Percentiles rank a stretch among this genome's conserved stretches.
These are phyloP conservation scores for Protaetia brevitarsis DNA, from an alignment of 1,140 invertebrate genomes.

Conservation along the genomic window DNA sequence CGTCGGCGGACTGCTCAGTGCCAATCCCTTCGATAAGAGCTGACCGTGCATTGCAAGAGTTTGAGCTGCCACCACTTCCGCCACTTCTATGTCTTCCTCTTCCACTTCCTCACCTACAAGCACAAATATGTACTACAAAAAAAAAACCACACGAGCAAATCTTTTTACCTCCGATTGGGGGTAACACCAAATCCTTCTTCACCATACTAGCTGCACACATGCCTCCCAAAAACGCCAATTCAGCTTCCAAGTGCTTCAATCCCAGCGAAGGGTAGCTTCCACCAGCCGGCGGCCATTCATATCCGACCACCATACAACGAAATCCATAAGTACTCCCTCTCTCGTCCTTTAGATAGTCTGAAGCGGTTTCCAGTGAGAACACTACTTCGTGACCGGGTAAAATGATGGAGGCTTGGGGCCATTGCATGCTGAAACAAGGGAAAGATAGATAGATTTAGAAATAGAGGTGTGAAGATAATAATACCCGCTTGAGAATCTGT, in stretches of 20 bases:
- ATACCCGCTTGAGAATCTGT: constrained; percentile 56
- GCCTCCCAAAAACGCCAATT: constrained; percentile 85
- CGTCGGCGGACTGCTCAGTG: constrained; percentile 79
- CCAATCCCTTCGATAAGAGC: constrained; percentile 85
- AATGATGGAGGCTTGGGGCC: constrained; percentile 83
- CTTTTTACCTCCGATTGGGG: constrained; percentile 59
- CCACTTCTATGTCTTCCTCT: constrained; percentile 63
- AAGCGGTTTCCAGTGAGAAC: constrained; percentile 92
- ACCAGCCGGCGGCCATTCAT: constrained; percentile 67
- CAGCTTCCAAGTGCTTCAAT: constrained; percentile 81
- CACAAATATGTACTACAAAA: background rate
- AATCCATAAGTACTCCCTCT: constrained; percentile 83
- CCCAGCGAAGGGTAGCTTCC: constrained; percentile 45
- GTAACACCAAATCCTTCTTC: constrained; percentile 78
- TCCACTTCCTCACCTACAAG: constrained; percentile 60
- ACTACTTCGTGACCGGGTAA: constrained; percentile 92
- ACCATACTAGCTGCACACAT: constrained; percentile 86
- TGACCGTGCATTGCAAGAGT: constrained; percentile 71
- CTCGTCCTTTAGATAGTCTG: constrained; percentile 92
- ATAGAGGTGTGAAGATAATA: background rate
- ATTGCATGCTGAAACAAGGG: constrained; percentile 62
- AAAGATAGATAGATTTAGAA: background rate
- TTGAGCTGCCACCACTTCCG: constrained; percentile 69
- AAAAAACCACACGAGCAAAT: background rate
- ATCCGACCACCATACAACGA: constrained; percentile 87